Evolutionary conservation across 1,140 invertebrate species (phyloP).

Genomic region (Camponotus floridanus): DNA sequence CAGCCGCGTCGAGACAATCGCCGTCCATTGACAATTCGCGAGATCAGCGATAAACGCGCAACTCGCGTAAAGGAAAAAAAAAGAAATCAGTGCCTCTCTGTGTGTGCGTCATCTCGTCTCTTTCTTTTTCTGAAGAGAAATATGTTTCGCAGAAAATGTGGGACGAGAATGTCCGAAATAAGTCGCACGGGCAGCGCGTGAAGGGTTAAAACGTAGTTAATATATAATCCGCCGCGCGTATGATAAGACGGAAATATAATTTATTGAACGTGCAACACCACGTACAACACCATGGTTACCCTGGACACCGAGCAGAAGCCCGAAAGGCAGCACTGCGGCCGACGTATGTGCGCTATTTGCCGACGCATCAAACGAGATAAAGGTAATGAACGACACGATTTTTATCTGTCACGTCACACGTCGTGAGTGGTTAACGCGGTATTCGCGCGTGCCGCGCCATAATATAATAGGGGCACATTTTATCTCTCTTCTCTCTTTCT

Average conservation of each 20-base stretch:
- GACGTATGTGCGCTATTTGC: constrained; percentile 86
- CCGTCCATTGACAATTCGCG: constrained; percentile 38
- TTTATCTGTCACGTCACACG: constrained; percentile 42
- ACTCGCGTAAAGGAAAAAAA: not conserved
- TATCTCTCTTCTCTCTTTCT: not conserved
- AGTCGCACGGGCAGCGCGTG: constrained; percentile 33
- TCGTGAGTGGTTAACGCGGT: constrained; percentile 10
- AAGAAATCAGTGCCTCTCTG: not conserved
- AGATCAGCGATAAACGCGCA: constrained; percentile 4
- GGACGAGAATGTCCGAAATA: constrained; percentile 28
- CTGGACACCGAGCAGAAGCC: constrained; percentile 85
- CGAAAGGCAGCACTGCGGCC: constrained; percentile 84
- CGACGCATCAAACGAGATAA: constrained; percentile 85
- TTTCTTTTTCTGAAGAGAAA: not conserved
- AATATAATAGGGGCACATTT: not conserved
- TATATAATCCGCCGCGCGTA: constrained; percentile 20
- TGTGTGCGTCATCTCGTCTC: constrained; percentile 4
- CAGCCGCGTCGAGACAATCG: constrained; percentile 13
- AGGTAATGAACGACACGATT: constrained; percentile 79
- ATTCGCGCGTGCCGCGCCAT: too few species aligned
- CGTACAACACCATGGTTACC: constrained; percentile 82
- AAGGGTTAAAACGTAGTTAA: constrained; percentile 27
- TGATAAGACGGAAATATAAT: constrained; percentile 46
- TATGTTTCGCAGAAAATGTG: constrained; percentile 23
- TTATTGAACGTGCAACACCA: constrained; percentile 30